Conservation (phyloP, 1,140 invertebrate genomes). For the Drosophila ohnishii region DNA sequence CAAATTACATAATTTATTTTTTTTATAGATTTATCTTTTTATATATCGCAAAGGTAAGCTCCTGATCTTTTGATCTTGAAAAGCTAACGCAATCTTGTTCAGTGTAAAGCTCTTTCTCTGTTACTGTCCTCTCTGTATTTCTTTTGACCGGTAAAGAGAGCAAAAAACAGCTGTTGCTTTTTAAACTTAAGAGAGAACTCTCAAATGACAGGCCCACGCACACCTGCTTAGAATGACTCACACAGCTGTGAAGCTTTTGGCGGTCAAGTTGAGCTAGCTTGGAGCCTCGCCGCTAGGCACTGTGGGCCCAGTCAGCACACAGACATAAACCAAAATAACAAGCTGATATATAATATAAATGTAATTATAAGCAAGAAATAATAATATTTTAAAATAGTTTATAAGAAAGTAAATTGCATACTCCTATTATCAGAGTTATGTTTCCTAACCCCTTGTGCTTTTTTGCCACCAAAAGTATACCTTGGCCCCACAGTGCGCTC, state of each 20-base stretch:
- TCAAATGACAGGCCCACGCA: constrained; percentile 3
- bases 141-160: background rate
- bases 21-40: background rate
- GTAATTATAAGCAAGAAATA: background rate
- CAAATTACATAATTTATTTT: background rate
- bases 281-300: background rate
- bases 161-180: constrained; percentile 3
- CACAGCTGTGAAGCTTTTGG: constrained; percentile 8
- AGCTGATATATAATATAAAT: background rate
- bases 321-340: background rate
- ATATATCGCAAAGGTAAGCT: background rate
- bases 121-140: background rate
- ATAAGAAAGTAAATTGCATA: background rate
- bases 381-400: background rate
- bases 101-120: background rate
- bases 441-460: background rate
- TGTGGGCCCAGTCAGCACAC: background rate
- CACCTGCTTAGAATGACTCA: background rate
- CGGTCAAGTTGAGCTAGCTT: constrained; percentile 10
- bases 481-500: background rate
- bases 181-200: background rate
- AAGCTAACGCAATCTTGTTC: background rate
- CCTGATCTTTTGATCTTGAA: background rate
- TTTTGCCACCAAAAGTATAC: background rate
- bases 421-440: background rate